These are phyloP conservation scores for Australoheros scitulus DNA, from an alignment of 2,113 vertebrate genomes.

Conservation along the genomic window DNA sequence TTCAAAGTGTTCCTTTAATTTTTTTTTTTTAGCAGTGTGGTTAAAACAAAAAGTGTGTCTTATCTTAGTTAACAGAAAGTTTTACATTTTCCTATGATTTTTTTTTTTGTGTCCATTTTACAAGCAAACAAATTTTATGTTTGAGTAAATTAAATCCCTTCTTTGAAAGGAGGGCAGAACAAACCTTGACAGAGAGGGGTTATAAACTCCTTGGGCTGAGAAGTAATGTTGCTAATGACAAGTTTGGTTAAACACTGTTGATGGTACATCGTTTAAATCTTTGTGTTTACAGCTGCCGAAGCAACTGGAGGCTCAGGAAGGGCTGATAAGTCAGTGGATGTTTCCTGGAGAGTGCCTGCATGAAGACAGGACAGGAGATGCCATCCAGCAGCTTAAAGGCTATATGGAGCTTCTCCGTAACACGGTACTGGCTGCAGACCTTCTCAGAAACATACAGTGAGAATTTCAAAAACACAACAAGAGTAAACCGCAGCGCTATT, in stretches of 20 bases:
- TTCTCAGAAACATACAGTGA: background rate
- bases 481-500: slow-evolving; percentile 33
- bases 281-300: slow-evolving; percentile 83
- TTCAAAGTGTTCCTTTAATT: too few species aligned
- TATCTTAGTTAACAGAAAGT: background rate
- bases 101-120: background rate
- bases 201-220: background rate
- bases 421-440: slow-evolving; percentile 79
- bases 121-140: background rate
- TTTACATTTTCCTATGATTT: background rate
- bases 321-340: slow-evolving; percentile 87
- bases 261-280: background rate
- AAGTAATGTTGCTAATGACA: background rate
- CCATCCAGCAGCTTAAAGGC: slow-evolving; percentile 74
- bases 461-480: slow-evolving; percentile 9
- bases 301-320: slow-evolving; percentile 82
- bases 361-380: slow-evolving; percentile 70
- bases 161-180: too few species aligned
- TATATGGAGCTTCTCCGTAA: slow-evolving; percentile 85
- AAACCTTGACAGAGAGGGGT: too few species aligned
- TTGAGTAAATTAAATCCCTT: too few species aligned
- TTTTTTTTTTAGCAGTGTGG: too few species aligned
- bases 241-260: background rate
- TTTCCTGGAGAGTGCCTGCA: slow-evolving; percentile 76
- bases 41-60: too few species aligned